phyloP scores from a whole-genome alignment of 2,888 invertebrate species.

The Anorthoa munda region DNA sequence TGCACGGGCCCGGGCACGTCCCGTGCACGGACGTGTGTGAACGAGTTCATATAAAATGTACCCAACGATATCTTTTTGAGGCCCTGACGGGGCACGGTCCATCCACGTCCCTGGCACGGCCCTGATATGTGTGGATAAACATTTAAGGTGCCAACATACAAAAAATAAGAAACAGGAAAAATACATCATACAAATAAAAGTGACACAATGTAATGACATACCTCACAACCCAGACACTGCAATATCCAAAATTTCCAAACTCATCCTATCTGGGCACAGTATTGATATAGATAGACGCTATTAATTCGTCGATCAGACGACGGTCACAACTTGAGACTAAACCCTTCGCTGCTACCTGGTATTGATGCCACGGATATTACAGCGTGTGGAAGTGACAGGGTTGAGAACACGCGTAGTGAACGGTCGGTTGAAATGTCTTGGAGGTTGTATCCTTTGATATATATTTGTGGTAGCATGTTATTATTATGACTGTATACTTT shows the following conservation, averaged over 20 bases:
- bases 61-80: too few relatives aligned
- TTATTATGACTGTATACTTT: background rate
- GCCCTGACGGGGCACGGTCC: too few relatives aligned
- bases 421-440: background rate
- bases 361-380: conserved; percentile 45
- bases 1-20: too few relatives aligned
- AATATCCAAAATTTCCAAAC: background rate
- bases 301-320: conserved; percentile 59
- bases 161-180: too few relatives aligned
- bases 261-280: background rate
- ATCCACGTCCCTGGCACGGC: too few relatives aligned
- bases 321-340: conserved; percentile 52
- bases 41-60: too few relatives aligned
- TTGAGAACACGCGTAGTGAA: background rate
- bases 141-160: too few relatives aligned
- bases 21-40: too few relatives aligned
- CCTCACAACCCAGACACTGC: background rate
- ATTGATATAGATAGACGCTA: conserved; percentile 29
- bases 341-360: conserved; percentile 61
- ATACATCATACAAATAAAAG: too few relatives aligned
- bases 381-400: conserved; percentile 39
- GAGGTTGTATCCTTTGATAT: conserved; percentile 2
- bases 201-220: too few relatives aligned
- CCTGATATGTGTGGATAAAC: too few relatives aligned
- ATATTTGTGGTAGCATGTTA: background rate